Base-by-base conservation (phyloP, 2,888 invertebrate genomes). In the Drosophila meridionalis region DNA sequence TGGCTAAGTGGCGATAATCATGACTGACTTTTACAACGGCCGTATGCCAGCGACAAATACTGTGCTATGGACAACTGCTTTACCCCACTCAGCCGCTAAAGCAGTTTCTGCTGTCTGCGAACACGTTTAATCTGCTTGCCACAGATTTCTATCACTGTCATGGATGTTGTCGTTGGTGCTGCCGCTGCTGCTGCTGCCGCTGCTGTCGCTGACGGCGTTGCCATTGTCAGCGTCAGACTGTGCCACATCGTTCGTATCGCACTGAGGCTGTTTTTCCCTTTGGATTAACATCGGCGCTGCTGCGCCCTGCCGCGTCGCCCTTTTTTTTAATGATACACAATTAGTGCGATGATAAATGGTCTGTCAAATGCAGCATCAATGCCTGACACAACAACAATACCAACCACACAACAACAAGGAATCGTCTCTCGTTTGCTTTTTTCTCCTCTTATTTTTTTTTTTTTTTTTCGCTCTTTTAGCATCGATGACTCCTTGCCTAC, bases 331-430 rank as follows among this genome's bases (percentile, higher is more conserved):
- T 92, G 91, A 91, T 90, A 87, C 91, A 88, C 92, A 92, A 92
- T 92, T 92, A 92, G 92, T 87, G 83, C 82, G 87, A 89, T 92
- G 92, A 92, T 92, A 91, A 92, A 92, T 92, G 91, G 87, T 89
- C 88, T 92, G 92, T 92, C 91, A 92, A 90, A 88, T 89, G 85
- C 91, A 92, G 89, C 80, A 80, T 82, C 82, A 83, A 76, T 81
- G 84, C 66, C 76, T 78, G 71, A 73, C 66, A 75, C 67, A 69
- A 52, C 73, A 64, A 67, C 73, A 69, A n/a, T 26, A 40, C 9
- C 28, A 55, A 30, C 55, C 28, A 43, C 28, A 43, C 45, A 60
- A 45, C 52, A 57, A 61, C 40, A 60, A 56, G 32, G 38, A 68
- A 34, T 50, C 45, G 68, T 50, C 58, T 64, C 38, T 52, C 56